These are phyloP conservation scores for Hylyphantes graminicola DNA, from an alignment of 1,140 invertebrate genomes.

Conservation along the genomic window DNA sequence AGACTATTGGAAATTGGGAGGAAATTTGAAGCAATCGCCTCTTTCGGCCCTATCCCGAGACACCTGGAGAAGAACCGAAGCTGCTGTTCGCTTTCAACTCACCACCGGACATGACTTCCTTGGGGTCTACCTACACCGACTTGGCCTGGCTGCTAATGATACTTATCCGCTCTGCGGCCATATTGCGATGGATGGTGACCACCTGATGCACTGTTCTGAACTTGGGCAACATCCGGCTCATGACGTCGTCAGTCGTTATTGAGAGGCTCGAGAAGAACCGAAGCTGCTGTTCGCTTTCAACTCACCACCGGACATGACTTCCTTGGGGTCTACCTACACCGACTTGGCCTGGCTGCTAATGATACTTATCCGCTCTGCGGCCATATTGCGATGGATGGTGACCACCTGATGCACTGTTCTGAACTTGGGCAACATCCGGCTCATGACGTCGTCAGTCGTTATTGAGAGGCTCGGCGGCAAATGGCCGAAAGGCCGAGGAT, in stretches of 20 bases:
- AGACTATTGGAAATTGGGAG: too few species aligned
- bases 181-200: neutral
- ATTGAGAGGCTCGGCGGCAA: too few species aligned
- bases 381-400: neutral
- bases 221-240: neutral
- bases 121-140: neutral
- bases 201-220: neutral
- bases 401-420: neutral
- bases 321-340: neutral
- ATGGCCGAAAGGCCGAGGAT: too few species aligned
- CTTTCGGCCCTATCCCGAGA: too few species aligned
- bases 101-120: constrained; percentile 1
- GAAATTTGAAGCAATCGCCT: too few species aligned
- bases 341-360: neutral
- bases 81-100: neutral
- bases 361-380: neutral
- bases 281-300: neutral
- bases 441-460: neutral
- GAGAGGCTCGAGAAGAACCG: neutral
- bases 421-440: neutral
- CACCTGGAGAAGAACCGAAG: neutral
- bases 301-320: neutral
- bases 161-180: neutral
- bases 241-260: neutral
- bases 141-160: neutral